phyloP scores from a whole-genome alignment of 2,797 vertebrate species.

The Pygocentrus nattereri region DNA sequence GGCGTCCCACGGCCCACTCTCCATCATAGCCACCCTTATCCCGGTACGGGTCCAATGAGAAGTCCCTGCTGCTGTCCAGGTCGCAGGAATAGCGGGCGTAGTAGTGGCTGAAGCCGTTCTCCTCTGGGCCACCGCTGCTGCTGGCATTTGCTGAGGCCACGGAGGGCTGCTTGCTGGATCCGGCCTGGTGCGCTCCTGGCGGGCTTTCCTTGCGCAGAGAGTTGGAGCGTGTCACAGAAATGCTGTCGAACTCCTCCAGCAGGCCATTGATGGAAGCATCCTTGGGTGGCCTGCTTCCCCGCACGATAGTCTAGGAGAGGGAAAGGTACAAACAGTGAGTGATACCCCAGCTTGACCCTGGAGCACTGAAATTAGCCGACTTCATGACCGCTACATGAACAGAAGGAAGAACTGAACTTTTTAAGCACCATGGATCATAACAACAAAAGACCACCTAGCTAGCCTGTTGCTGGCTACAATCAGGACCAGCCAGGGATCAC shows the following conservation, averaged over 20 bases:
- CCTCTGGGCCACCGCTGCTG: conserved; percentile 78
- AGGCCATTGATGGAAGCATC: conserved; percentile 95
- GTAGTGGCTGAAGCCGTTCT: conserved; percentile 91
- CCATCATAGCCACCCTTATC: conserved; percentile 82
- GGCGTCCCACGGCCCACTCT: conserved; percentile 82
- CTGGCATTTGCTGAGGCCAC: conserved; percentile 54
- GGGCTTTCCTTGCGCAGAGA: conserved; percentile 96
- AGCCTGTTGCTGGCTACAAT: not conserved
- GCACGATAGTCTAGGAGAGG: conserved; percentile 89
- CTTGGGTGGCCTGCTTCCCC: conserved; percentile 92
- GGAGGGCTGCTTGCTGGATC: conserved; percentile 78
- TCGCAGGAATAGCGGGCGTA: conserved; percentile 94
- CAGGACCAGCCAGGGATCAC: not conserved
- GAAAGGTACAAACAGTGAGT: conserved; percentile 19
- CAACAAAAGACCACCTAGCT: no score
- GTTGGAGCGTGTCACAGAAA: conserved; percentile 97
- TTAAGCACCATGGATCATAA: not conserved
- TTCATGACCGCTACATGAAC: not conserved
- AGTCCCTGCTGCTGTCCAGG: conserved; percentile 87
- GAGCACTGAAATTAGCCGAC: not conserved
- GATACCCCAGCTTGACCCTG: not conserved
- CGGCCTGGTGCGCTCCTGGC: conserved; percentile 85
- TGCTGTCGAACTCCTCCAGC: conserved; percentile 97
- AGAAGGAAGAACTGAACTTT: not conserved
- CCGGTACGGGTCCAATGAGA: conserved; percentile 77